phyloP scores from a whole-genome alignment of 2,113 vertebrate species.

The Chionis minor region DNA sequence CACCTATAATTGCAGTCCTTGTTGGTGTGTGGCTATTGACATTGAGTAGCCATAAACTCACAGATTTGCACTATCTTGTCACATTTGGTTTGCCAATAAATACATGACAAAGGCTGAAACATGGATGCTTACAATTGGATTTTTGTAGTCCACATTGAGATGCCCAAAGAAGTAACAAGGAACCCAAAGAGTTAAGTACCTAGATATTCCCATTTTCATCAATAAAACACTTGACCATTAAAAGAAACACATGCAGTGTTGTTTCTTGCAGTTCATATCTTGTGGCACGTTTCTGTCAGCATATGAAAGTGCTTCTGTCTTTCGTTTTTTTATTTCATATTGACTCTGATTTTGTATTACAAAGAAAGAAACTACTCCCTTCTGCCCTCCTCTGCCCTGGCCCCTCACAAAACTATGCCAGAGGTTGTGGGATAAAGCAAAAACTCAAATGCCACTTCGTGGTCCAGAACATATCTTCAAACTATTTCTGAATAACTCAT shows the following conservation, averaged over 20 bases:
- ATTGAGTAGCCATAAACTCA: not conserved
- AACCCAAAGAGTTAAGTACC: not conserved
- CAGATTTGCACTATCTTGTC: not conserved
- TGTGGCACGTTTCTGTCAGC: not conserved
- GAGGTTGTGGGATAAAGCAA: not conserved
- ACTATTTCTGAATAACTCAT: not conserved
- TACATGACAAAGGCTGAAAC: not conserved
- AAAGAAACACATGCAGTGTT: not conserved
- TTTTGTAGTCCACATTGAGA: not conserved
- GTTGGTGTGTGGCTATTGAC: not conserved
- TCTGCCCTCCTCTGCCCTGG: not conserved
- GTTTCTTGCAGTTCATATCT: not conserved
- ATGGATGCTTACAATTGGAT: not conserved
- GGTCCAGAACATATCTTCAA: not conserved
- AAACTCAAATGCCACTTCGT: not conserved
- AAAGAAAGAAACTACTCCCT: not conserved
- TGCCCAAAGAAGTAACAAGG: not conserved
- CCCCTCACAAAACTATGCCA: not conserved
- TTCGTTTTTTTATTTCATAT: not conserved
- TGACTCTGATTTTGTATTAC: not conserved
- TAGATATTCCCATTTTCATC: not conserved
- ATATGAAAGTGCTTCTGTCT: not conserved
- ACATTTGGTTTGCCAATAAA: not conserved
- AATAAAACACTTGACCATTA: not conserved
- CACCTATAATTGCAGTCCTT: not conserved